Percentiles rank a stretch among this genome's conserved stretches.
Conservation (phyloP, 2,113 vertebrate species). For the Conger conger region DNA sequence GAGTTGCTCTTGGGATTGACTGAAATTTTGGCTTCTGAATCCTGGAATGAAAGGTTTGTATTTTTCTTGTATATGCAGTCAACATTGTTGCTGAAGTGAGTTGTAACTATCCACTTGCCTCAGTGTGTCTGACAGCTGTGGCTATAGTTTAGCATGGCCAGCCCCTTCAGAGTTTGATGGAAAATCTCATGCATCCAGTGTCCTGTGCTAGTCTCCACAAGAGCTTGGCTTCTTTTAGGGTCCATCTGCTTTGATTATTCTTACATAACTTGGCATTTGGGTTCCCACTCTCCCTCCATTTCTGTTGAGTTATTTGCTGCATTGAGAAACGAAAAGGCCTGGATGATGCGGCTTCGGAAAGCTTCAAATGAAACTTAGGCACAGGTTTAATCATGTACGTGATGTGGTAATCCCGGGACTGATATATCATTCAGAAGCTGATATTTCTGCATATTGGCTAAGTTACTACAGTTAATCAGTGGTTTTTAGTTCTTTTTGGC, state of each 20-base stretch:
- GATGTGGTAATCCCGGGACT: no score
- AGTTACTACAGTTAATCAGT: not conserved
- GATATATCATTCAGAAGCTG: no score
- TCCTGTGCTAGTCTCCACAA: constrained; percentile 64
- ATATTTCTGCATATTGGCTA: no score
- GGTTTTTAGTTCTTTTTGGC: not conserved
- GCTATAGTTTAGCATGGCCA: constrained; percentile 32
- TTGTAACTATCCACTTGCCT: not conserved
- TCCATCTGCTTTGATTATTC: constrained; percentile 68
- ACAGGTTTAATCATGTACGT: no score
- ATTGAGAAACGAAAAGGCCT: not conserved
- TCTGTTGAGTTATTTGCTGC: not conserved
- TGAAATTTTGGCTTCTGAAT: not conserved
- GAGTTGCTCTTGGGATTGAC: not conserved
- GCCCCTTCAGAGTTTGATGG: constrained; percentile 66
- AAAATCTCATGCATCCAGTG: constrained; percentile 68
- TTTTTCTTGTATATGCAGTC: not conserved
- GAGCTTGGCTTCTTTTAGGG: constrained; percentile 57
- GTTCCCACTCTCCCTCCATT: constrained; percentile 8
- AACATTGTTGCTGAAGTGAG: not conserved
- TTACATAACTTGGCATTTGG: constrained; percentile 66
- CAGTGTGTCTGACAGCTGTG: constrained; percentile 1
- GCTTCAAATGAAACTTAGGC: not conserved
- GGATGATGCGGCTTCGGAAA: not conserved
- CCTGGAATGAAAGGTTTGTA: not conserved